These are phyloP conservation scores for Eustalomyia histrio DNA, from an alignment of 2,888 invertebrate genomes.

Conservation along the genomic window DNA sequence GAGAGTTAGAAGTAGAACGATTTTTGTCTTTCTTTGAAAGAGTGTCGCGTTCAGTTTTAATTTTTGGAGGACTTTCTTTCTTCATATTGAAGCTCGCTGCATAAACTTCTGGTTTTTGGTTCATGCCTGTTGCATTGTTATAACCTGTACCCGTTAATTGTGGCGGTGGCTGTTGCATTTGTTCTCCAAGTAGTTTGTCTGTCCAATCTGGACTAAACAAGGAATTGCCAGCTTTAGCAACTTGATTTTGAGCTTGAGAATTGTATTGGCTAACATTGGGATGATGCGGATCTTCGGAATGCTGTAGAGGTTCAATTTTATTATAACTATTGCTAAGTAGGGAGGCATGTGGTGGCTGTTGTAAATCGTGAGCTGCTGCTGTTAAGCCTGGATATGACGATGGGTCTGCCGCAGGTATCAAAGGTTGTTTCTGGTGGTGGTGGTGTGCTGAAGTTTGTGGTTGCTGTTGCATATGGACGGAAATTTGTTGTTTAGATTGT, in stretches of 20 bases:
- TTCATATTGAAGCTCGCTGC: slow-evolving; percentile 55
- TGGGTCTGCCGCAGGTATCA: slow-evolving; percentile 69
- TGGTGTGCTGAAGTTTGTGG: slow-evolving; percentile 55
- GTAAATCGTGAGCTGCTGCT: slow-evolving; percentile 63
- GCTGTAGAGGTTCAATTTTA: slow-evolving; percentile 59
- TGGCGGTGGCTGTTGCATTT: slow-evolving; percentile 58
- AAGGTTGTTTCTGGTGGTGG: slow-evolving; percentile 44
- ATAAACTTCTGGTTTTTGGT: slow-evolving; percentile 67
- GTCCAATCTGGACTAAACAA: slow-evolving; percentile 79
- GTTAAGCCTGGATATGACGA: slow-evolving; percentile 65
- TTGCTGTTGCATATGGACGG: slow-evolving; percentile 70
- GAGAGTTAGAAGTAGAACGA: slow-evolving; percentile 65
- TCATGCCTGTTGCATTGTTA: slow-evolving; percentile 36
- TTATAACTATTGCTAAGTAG: slow-evolving; percentile 59
- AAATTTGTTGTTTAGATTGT: slow-evolving; percentile 68
- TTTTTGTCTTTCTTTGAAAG: slow-evolving; percentile 78
- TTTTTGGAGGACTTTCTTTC: slow-evolving; percentile 67
- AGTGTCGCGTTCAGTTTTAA: slow-evolving; percentile 70
- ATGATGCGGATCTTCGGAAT: slow-evolving; percentile 52
- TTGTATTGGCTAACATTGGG: slow-evolving; percentile 48
- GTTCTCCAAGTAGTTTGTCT: slow-evolving; percentile 71
- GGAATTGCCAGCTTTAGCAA: slow-evolving; percentile 71
- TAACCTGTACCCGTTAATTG: slow-evolving; percentile 33
- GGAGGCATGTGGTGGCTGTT: slow-evolving; percentile 63
- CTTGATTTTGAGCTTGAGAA: slow-evolving; percentile 63